These are phyloP conservation scores for Ruditapes philippinarum DNA, from an alignment of 1,140 invertebrate genomes.

Conservation along the genomic window DNA sequence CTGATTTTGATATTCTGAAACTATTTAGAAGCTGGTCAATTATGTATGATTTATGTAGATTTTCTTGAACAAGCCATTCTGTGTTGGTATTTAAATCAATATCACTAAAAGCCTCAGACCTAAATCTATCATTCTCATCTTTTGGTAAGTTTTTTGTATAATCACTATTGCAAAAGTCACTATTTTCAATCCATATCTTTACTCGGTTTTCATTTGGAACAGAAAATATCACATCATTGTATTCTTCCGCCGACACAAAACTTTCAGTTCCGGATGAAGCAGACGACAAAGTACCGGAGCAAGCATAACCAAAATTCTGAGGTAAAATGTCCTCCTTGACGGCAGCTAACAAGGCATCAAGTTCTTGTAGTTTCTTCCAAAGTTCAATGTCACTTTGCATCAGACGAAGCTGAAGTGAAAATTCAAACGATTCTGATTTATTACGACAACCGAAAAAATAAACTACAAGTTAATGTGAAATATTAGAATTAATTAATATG, in stretches of 20 bases:
- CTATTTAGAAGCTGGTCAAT: neutral
- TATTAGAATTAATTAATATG: too few relatives aligned
- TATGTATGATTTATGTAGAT: neutral
- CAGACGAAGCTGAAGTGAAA: constrained; percentile 7
- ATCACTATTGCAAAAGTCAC: neutral
- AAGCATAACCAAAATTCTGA: neutral
- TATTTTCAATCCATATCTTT: neutral
- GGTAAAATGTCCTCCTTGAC: neutral
- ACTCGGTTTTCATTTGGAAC: neutral
- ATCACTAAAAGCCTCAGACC: neutral
- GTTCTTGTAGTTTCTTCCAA: constrained; percentile 1
- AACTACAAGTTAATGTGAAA: too few relatives aligned
- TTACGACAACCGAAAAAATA: too few relatives aligned
- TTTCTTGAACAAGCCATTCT: neutral
- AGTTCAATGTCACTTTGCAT: constrained; percentile 4
- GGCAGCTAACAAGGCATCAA: neutral
- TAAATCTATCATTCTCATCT: too few relatives aligned
- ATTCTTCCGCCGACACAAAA: neutral
- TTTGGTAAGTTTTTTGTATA: neutral
- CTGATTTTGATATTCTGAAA: neutral
- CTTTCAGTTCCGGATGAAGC: neutral
- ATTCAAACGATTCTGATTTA: too few relatives aligned
- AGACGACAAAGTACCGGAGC: neutral
- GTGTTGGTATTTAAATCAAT: neutral
- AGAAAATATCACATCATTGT: neutral